Evolutionary conservation across 2,797 vertebrate species (phyloP).

Genomic region (Otolemur crassicaudatus): DNA sequence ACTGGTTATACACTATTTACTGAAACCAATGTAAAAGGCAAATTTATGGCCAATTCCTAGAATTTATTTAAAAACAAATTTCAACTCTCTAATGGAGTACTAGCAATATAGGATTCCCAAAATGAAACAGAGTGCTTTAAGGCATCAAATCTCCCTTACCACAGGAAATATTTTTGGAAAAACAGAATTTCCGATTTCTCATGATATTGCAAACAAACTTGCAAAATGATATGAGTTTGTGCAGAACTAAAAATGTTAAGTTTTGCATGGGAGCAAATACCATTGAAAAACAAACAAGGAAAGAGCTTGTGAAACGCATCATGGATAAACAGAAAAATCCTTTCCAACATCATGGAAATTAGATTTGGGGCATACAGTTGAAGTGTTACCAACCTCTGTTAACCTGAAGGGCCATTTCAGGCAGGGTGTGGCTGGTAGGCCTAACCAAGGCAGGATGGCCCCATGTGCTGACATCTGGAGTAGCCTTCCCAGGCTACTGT

Average conservation of each 20-base stretch:
- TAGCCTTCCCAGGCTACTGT: no score
- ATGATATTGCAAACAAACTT: neutral
- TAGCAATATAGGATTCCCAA: neutral
- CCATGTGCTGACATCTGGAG: no score
- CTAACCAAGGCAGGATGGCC: neutral
- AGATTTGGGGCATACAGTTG: neutral
- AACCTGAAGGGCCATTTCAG: neutral
- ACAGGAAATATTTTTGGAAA: no score
- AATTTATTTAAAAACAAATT: neutral
- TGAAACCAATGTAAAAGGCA: neutral
- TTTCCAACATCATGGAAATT: neutral
- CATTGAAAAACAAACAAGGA: neutral
- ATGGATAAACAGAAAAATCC: neutral
- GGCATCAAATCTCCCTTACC: neutral
- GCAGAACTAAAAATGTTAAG: constrained; percentile 7
- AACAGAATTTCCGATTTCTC: neutral
- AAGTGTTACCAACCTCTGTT: no score
- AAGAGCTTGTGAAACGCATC: no score
- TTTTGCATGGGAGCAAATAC: neutral
- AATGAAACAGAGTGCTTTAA: neutral
- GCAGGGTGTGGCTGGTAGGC: neutral
- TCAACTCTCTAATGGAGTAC: neutral
- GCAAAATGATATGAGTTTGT: neutral
- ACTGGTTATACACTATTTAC: neutral
- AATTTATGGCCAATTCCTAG: neutral